Evolutionary conservation across 2,797 vertebrate genomes (phyloP), one percentile per base, ranked within the genome.

Genomic region (Esox lucius): DNA sequence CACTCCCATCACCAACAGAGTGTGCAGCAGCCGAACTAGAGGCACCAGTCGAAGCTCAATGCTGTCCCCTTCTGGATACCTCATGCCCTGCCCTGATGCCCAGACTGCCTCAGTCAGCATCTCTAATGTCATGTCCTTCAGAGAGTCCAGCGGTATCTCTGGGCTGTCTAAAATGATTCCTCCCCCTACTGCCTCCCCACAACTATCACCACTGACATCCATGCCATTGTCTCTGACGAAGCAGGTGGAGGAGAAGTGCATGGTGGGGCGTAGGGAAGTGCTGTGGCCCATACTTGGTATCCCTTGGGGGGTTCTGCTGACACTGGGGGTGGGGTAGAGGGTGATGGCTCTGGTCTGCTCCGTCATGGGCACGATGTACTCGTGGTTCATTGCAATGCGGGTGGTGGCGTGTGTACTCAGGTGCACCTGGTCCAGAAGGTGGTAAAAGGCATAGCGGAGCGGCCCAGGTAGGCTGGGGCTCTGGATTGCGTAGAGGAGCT

Each of bases 281-380:
- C 95, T 95, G 49, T 91, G 90, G 51, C 93, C 90, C 17, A 93
- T 94, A 62, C 94, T 96, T 0, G 94, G 94, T 33, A 97, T 91
- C 28, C 91, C 91, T 0, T 94, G 94, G 19, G 91, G 91, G 79
- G 91, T 90, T 17, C 33, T 48, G 11, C 71, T 46, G 26, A 33
- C 33, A 9, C 86, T 89, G 75, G 92, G 80, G 74, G 90, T 90
- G 0, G 93, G 91, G 87, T 93, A 95, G 22, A 98, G 94, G 7
- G 93, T 93, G 86, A 96, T 91, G 77, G 93, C 92, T 82, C 92
- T 94, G 1, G 95, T 95, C 81, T 95, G 92, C 19, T 96, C 94
- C 0, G 94, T 96, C 96, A 98, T 95, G 35, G 97, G 97, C 51
- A 98, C 94, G n/a, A 98, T 95, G 87, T 96, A 98, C 88, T 99